phyloP scores from a whole-genome alignment of 2,113 vertebrate species.

The Leptocoma aspasia region DNA sequence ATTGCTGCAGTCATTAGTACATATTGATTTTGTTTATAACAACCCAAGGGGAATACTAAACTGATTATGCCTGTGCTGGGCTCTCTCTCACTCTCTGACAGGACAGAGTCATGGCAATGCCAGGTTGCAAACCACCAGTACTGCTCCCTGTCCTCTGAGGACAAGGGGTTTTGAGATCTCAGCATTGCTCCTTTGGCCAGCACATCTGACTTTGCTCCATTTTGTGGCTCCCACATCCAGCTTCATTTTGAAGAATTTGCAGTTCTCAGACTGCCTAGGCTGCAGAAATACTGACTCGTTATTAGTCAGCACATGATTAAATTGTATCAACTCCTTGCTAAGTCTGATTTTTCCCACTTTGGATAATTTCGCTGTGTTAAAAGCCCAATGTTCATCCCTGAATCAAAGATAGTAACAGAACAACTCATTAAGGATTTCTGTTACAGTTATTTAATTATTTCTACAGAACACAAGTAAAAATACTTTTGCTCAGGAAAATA shows the following conservation, averaged over 20 bases:
- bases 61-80: slow-evolving; percentile 29
- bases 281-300: not conserved
- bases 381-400: not conserved
- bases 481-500: not conserved
- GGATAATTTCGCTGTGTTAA: not conserved
- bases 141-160: not conserved
- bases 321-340: not conserved
- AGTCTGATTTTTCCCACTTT: not conserved
- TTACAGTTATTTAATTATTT: not conserved
- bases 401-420: not conserved
- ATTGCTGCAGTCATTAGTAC: slow-evolving; percentile 75
- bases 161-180: not conserved
- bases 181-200: not conserved
- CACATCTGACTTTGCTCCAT: not conserved
- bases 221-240: not conserved
- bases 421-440: not conserved
- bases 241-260: not conserved
- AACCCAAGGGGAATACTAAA: slow-evolving; percentile 70
- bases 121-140: not conserved
- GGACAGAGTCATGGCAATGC: not conserved
- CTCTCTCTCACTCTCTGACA: not conserved
- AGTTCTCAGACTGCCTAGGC: not conserved
- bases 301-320: not conserved
- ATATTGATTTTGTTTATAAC: slow-evolving; percentile 75
- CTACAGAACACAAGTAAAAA: not conserved